Evolutionary conservation across 2,113 vertebrate species (phyloP).

Genomic region (Euleptes europaea): DNA sequence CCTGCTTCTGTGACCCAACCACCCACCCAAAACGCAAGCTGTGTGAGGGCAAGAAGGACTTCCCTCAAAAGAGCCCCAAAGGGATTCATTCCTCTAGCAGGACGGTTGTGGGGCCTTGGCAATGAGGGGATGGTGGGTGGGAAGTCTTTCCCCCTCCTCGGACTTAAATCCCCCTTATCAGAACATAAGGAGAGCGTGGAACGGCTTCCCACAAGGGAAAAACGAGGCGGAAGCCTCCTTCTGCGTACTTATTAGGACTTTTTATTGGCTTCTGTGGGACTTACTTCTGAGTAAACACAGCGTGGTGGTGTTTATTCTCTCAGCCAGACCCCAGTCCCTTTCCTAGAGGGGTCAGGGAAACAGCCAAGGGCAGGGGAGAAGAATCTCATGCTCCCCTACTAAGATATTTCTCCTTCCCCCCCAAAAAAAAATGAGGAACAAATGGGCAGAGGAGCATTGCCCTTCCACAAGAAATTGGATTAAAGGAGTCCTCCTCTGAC

Average conservation of each 20-base stretch:
- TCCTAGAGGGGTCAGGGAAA: background rate
- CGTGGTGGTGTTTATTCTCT: background rate
- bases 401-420: background rate
- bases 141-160: background rate
- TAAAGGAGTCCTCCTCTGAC: background rate
- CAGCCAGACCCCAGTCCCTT: background rate
- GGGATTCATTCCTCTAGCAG: background rate
- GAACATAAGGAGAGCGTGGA: background rate
- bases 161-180: background rate
- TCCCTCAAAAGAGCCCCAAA: background rate
- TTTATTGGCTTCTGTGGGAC: background rate
- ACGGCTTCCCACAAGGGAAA: background rate
- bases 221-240: background rate
- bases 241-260: background rate
- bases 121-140: background rate
- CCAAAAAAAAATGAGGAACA: background rate
- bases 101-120: background rate
- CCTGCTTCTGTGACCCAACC: background rate
- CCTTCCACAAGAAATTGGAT: background rate
- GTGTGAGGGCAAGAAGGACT: background rate
- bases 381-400: background rate
- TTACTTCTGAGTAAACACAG: background rate
- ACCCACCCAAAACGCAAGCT: background rate
- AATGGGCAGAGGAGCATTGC: background rate
- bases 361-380: background rate